Base-by-base conservation (phyloP, 2,888 invertebrate species). In the Nomada goodeniana region DNA sequence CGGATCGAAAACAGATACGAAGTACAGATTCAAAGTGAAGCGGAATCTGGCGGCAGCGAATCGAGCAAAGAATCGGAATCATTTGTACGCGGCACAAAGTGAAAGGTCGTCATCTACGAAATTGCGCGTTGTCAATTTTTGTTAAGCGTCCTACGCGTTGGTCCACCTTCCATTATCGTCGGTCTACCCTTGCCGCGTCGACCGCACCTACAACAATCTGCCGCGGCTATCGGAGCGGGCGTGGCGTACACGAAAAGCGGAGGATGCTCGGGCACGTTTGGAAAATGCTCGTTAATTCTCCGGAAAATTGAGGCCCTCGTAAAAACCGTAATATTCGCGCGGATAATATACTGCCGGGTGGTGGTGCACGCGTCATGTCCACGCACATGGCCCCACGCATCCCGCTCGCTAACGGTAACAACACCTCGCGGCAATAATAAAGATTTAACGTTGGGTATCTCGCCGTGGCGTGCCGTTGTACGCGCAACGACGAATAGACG, bases 351-450 rank as follows among this genome's bases (percentile, higher is more conserved):
- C 71, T 59, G 50, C 15, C 42, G 9, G 78, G 26, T 23, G 59
- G 44, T 50, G 15, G 79, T 60, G 81, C 80, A 71, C 82, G 76
- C 68, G 82, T 76, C 82, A 76, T 53, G 82, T 67, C 11, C 44
- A 69, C 65, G 75, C 57, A 71, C 52, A 75, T 15, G 57, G 52
- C 47, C 52, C 59, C 81, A 44, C 53, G 44, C 60, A 20, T 70
- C 67, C 63, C 59, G 52, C 2, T 10, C 52, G 50, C 55, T 82
- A 72, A 63, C 76, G 82, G 72, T 69, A 82, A 82, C 72, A 76
- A 82, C 82, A 76, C 76, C 53, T 82, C 42, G 71, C 42, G 23
- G 82, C 72, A 82, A 82, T 82, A 76, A 82, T 76, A 82, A 82
- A 82, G 82, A 82, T 82, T 82, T 82, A 82, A 72, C 72, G 76